phyloP scores from a whole-genome alignment of 2,113 vertebrate species.

The Mesocricetus auratus region DNA sequence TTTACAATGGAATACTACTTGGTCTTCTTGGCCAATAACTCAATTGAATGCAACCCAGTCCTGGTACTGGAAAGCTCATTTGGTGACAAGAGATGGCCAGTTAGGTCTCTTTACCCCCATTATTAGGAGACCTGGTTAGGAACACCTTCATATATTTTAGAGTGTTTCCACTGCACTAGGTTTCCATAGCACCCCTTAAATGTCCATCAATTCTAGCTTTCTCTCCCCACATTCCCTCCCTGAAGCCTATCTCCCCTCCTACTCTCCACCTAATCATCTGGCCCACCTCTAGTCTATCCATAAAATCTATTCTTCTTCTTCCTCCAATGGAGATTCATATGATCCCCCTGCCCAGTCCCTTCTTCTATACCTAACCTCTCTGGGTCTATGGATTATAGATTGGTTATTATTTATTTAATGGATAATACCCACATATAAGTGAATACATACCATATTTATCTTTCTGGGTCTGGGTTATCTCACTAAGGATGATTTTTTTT shows the following conservation, averaged over 20 bases:
- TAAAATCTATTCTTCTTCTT: neutral
- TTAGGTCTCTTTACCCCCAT: neutral
- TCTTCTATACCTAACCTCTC: too few relatives aligned
- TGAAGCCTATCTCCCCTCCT: too few relatives aligned
- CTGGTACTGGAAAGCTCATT: neutral
- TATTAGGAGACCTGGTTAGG: neutral
- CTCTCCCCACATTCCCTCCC: neutral
- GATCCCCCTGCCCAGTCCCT: too few relatives aligned
- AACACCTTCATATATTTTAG: neutral
- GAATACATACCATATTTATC: neutral
- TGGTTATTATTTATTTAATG: too few relatives aligned
- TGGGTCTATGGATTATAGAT: too few relatives aligned
- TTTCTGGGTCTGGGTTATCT: neutral
- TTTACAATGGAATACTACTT: too few relatives aligned
- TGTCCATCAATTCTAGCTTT: neutral
- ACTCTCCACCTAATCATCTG: too few relatives aligned
- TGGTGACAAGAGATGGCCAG: neutral
- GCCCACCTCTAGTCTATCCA: too few relatives aligned
- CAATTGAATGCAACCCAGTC: too few relatives aligned
- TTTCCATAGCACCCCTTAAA: neutral
- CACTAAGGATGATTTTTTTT: neutral
- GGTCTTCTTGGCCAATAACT: too few relatives aligned
- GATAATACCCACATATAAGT: neutral
- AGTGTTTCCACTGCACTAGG: neutral
- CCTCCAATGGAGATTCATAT: neutral